phyloP scores from a whole-genome alignment of 2,888 invertebrate species.

The Seira ritae region DNA sequence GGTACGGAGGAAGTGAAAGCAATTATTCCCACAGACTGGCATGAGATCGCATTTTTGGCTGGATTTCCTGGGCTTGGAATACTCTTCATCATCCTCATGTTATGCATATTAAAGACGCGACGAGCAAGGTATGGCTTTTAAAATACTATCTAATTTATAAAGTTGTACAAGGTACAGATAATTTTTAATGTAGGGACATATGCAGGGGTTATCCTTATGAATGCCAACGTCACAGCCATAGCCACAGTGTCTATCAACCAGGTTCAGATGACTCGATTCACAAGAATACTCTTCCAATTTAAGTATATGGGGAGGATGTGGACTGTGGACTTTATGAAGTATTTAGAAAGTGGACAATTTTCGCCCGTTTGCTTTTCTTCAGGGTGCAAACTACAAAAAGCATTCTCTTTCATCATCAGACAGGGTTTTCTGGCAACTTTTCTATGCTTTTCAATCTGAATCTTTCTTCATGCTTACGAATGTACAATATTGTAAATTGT shows the following conservation, averaged over 20 bases:
- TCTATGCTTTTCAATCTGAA: background rate
- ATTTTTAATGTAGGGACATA: constrained; percentile 41
- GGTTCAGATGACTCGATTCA: constrained; percentile 42
- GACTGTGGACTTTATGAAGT: too few species aligned
- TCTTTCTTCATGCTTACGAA: background rate
- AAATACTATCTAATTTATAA: background rate
- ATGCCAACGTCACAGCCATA: background rate
- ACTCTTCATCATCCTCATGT: constrained; percentile 39
- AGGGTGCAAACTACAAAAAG: background rate
- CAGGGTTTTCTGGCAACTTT: background rate
- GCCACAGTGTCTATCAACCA: constrained; percentile 9
- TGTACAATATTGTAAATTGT: too few species aligned
- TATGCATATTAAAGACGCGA: constrained; percentile 33
- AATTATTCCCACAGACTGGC: constrained; percentile 28
- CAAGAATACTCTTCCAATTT: constrained; percentile 39
- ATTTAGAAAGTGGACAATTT: background rate
- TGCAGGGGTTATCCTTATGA: constrained; percentile 43
- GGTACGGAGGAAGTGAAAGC: background rate
- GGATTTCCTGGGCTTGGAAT: constrained; percentile 49
- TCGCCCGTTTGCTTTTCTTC: background rate
- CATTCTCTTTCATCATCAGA: background rate
- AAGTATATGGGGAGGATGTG: too few species aligned
- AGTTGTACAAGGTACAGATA: background rate
- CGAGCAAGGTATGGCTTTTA: constrained; percentile 28
- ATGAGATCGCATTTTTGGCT: constrained; percentile 20